Conservation (phyloP, 2,888 invertebrate genomes). For the Cremastinae sp. region DNA sequence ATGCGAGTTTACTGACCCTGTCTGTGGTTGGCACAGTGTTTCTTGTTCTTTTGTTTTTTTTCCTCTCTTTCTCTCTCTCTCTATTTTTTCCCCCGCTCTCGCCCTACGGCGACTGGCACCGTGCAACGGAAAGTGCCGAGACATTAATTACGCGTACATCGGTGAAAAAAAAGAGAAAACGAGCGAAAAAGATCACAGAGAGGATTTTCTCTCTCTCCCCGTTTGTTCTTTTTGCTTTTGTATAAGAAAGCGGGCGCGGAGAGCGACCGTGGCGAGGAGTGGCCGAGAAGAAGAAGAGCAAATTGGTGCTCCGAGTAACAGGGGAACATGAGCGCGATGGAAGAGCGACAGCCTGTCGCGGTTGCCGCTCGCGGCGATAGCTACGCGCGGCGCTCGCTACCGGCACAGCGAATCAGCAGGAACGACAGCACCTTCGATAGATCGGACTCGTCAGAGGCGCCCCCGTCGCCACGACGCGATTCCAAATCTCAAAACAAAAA, state of each 20-base stretch:
- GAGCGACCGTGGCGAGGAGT: constrained; percentile 82
- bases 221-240: constrained; percentile 19
- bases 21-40: constrained; percentile 55
- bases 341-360: constrained; percentile 74
- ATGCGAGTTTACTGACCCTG: constrained; percentile 67
- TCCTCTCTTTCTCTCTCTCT: constrained; percentile 40
- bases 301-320: constrained; percentile 83
- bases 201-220: constrained; percentile 8
- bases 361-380: constrained; percentile 64
- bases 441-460: constrained; percentile 31
- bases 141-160: constrained; percentile 40
- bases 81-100: constrained; percentile 23
- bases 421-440: constrained; percentile 29
- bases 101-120: constrained; percentile 30
- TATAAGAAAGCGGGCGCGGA: constrained; percentile 72
- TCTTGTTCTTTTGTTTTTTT: constrained; percentile 21
- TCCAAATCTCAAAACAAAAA: constrained; percentile 74
- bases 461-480: constrained; percentile 13
- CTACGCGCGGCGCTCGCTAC: constrained; percentile 54
- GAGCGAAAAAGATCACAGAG: constrained; percentile 32
- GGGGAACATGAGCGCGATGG: constrained; percentile 81
- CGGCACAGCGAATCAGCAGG: constrained; percentile 65
- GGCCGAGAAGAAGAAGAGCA: constrained; percentile 83
- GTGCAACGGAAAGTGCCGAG: constrained; percentile 37
- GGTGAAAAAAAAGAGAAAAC: constrained; percentile 30